Percentiles rank a stretch among this genome's conserved stretches.
Conservation (phyloP, 1,140 invertebrate genomes). For the Ephestia elutella region DNA sequence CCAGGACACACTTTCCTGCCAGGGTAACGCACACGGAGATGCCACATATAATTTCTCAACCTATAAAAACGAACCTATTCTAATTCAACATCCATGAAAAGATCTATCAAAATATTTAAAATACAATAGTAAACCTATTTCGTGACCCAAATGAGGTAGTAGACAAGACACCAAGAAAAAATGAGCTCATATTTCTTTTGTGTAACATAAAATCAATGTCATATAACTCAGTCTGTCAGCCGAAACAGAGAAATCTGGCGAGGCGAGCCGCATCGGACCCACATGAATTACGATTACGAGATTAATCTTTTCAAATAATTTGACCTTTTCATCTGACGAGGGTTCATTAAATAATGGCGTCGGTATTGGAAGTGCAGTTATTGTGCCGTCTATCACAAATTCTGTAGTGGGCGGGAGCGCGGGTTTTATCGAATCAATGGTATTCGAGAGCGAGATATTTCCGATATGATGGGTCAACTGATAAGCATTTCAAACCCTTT, state of each 20-base stretch:
- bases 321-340: constrained; percentile 73
- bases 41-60: not conserved
- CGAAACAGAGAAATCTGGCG: constrained; percentile 50
- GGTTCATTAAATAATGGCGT: constrained; percentile 72
- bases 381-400: constrained; percentile 68
- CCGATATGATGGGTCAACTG: constrained; percentile 9
- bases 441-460: constrained; percentile 11
- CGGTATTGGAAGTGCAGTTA: constrained; percentile 65
- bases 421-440: constrained; percentile 8
- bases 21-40: too few relatives aligned
- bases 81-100: constrained; percentile 4
- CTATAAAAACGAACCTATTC: not conserved
- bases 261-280: constrained; percentile 45
- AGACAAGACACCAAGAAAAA: constrained; percentile 23
- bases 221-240: constrained; percentile 45
- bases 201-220: constrained; percentile 50
- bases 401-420: constrained; percentile 53
- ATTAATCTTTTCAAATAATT: constrained; percentile 74
- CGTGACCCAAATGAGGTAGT: constrained; percentile 23
- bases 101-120: constrained; percentile 27
- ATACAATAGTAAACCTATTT: constrained; percentile 18
- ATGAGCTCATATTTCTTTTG: constrained; percentile 34
- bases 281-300: constrained; percentile 61
- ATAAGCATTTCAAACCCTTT: constrained; percentile 14
- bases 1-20: too few relatives aligned